Base-by-base conservation (phyloP, 2,888 invertebrate species). In the Euplagia quadripunctaria region DNA sequence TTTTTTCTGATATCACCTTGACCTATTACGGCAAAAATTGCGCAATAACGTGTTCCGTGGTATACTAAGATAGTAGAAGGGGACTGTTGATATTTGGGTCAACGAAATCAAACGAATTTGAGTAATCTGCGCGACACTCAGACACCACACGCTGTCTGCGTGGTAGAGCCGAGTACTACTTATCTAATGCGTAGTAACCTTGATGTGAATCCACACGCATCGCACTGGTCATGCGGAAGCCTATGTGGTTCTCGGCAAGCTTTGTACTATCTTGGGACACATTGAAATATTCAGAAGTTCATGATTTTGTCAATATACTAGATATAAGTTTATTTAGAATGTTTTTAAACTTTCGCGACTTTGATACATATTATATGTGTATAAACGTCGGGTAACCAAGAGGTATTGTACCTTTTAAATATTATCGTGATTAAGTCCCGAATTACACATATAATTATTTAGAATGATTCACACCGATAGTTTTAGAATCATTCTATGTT, bases 11-110 rank as follows among this genome's bases (percentile, higher is more conserved):
- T 86, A 82, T 90, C 85, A 85, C 90, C 91, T 92, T 94, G 93
- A 92, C 93, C 92, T 88, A 90, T 91, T 88, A 89, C 87, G 82
- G 87, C 84, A 90, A 84, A 69, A 74, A 90, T 87, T 93, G 89
- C 93, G 93, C 91, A 92, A 84, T 89, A 87, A 76, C 75, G 58
- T 75, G 43, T 76, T 75, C 58, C 69, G 41, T 68, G 71, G 76
- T 70, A 72, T 66, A 73, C 77, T 70, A 74, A 75, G 79, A 63
- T 70, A 51, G 77, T 69, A 61, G 61, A 31, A 61, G 61, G 61
- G 83, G 86, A 77, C 76, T 70, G 69, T 73, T 79, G 49, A 70
- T 70, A 70, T 69, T 69, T 70, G 63, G 70, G 51, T 17, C 63
- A 70, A 81, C 75, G 65, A 77, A 80, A 83, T 84, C 55, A 74